Evolutionary conservation across 2,888 invertebrate genomes (phyloP).

Genomic region (Macrophya annulata): DNA sequence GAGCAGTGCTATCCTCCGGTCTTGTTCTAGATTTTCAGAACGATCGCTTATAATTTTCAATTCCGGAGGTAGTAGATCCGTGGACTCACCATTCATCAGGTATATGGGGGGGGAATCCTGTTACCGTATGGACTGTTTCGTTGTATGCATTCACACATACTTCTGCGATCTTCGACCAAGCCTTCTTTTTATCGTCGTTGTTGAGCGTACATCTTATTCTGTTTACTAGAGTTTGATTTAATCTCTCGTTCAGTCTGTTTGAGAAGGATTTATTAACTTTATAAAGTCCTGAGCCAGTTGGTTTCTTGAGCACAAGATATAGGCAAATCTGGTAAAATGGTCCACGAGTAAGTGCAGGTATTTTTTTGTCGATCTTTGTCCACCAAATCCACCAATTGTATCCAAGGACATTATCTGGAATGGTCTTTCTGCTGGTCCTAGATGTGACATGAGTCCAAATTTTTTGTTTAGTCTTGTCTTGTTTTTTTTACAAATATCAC

Average conservation of each 20-base stretch:
- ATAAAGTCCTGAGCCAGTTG: conserved; percentile 64
- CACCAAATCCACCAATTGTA: conserved; percentile 61
- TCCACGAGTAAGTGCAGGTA: conserved; percentile 27
- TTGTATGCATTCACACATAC: conserved; percentile 54
- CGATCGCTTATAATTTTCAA: too few species aligned
- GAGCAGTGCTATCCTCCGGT: conserved; percentile 22
- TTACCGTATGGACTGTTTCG: conserved; percentile 45
- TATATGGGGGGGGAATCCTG: conserved; percentile 45
- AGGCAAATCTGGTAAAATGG: conserved; percentile 49
- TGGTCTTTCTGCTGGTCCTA: conserved; percentile 16
- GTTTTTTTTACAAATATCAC: conserved; percentile 34
- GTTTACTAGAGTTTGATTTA: conserved; percentile 33
- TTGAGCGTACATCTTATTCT: conserved; percentile 51
- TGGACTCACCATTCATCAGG: conserved; percentile 28
- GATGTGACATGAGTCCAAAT: conserved; percentile 22
- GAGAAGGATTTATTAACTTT: conserved; percentile 61
- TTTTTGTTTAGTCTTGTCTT: conserved; percentile 23
- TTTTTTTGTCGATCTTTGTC: conserved; percentile 61
- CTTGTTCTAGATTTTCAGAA: conserved; percentile 33
- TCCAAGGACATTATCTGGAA: conserved; percentile 17
- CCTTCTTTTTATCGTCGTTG: conserved; percentile 32
- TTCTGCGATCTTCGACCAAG: conserved; percentile 51
- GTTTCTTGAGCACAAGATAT: conserved; percentile 60
- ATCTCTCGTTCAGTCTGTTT: conserved; percentile 62
- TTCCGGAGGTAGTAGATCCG: conserved; percentile 21